phyloP scores from a whole-genome alignment of 2,113 vertebrate species.

The Indicator indicator region DNA sequence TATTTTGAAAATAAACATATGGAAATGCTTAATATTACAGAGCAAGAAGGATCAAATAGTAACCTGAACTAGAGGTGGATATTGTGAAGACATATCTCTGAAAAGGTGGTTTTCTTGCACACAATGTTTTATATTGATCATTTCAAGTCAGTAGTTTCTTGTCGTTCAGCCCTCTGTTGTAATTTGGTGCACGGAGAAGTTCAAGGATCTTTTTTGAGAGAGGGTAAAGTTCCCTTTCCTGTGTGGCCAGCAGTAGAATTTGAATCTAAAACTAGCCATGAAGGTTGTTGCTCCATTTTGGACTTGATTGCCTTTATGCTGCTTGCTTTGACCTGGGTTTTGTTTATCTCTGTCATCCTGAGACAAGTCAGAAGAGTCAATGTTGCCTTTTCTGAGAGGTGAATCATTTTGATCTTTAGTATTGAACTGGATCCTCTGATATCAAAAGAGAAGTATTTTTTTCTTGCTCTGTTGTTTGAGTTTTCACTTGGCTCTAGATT shows the following conservation, averaged over 20 bases:
- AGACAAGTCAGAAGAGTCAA: not conserved
- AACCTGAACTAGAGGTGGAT: not conserved
- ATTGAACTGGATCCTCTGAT: not conserved
- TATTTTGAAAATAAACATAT: not conserved
- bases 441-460: not conserved
- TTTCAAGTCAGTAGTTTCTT: not conserved
- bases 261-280: not conserved
- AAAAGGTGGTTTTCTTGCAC: not conserved
- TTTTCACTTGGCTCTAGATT: not conserved
- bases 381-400: not conserved
- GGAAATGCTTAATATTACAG: not conserved
- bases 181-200: not conserved
- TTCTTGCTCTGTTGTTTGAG: not conserved
- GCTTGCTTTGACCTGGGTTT: not conserved
- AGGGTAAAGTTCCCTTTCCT: not conserved
- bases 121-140: accelerated
- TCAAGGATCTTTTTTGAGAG: not conserved
- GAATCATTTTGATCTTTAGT: not conserved
- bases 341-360: not conserved
- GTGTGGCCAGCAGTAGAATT: not conserved
- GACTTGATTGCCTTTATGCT: not conserved
- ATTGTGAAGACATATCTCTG: not conserved
- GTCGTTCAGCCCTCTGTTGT: not conserved
- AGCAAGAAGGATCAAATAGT: not conserved
- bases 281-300: not conserved